Conservation (phyloP, 1,140 invertebrate genomes). For the Cotesia typhae region DNA sequence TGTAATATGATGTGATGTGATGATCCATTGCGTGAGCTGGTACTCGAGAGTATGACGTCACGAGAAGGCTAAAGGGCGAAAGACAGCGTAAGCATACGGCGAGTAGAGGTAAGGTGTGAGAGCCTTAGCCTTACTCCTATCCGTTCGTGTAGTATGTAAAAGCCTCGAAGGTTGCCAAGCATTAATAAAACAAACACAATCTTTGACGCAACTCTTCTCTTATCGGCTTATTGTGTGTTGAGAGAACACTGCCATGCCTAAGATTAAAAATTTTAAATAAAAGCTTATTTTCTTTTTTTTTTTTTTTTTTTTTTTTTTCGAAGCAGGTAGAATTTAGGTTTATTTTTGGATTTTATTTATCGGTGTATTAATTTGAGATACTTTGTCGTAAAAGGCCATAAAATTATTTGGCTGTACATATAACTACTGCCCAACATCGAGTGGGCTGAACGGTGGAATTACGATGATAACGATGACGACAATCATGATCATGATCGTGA, state of each 20-base stretch:
- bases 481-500: neutral
- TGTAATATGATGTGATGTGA: neutral
- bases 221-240: slow-evolving; percentile 44
- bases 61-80: slow-evolving; percentile 13
- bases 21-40: slow-evolving; percentile 10
- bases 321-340: no score
- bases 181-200: slow-evolving; percentile 62
- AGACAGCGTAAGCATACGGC: no score
- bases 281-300: slow-evolving; percentile 15
- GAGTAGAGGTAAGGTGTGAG: neutral
- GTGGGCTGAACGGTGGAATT: no score
- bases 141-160: slow-evolving; percentile 36
- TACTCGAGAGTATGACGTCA: slow-evolving; percentile 9
- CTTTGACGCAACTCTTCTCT: slow-evolving; percentile 52
- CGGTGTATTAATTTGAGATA: no score
- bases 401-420: no score
- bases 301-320: slow-evolving; percentile 38
- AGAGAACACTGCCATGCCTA: slow-evolving; percentile 41
- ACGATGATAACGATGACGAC: no score
- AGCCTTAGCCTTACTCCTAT: neutral
- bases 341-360: no score
- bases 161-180: slow-evolving; percentile 48
- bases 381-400: no score
- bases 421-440: no score
- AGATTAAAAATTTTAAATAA: no score